Evolutionary conservation across 2,888 invertebrate species (phyloP), one percentile per base, ranked within the genome.

Genomic region (Plebejus argus): DNA sequence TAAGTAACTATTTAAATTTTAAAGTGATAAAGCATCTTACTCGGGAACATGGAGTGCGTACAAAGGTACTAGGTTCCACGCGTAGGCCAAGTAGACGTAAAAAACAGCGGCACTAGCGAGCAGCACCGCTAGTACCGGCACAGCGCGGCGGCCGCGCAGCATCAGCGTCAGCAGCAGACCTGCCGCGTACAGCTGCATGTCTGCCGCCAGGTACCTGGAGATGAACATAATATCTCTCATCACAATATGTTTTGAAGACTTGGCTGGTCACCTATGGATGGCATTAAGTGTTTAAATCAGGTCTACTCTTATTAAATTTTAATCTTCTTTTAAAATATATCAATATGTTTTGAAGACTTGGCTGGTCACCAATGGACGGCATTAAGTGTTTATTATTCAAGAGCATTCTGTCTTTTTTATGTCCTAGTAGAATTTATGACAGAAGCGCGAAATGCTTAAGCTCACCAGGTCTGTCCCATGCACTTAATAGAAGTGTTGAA

Each of bases 401-500:
- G 8, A 8, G 39, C 39, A 10, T 39, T 8, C 39, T 8, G 8
- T 45, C 45, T 3, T 45, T 39, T 45, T 45, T 10, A 45, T 0
- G 12, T 45, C 45, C 45, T 3, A 3, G 3, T 45, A 45, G 10
- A 45, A 45, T 45, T 45, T 45, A 28, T 28, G 3, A 39, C 8
- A 39, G 39, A 39, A 8, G 2, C 10, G 10, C 2, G 39, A 53
- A 53, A 18, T 56, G 6, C 1, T 18, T 7, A 28, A 53, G n/a
- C 86, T 87, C 58, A 93, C 93, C 93, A 94, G 8, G 93, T 93
- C 85, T 93, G 93, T 82, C 92, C 89, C 58, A 93, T 88, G 80
- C 93, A 93, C 82, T 92, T 92, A 76, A 92, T 87, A 78, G 91
- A 90, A 15, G 39, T 35, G 49, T 88, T 81, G 6, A 93, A 81